phyloP scores from a whole-genome alignment of 2,113 vertebrate species.

The Nettapus auritus region DNA sequence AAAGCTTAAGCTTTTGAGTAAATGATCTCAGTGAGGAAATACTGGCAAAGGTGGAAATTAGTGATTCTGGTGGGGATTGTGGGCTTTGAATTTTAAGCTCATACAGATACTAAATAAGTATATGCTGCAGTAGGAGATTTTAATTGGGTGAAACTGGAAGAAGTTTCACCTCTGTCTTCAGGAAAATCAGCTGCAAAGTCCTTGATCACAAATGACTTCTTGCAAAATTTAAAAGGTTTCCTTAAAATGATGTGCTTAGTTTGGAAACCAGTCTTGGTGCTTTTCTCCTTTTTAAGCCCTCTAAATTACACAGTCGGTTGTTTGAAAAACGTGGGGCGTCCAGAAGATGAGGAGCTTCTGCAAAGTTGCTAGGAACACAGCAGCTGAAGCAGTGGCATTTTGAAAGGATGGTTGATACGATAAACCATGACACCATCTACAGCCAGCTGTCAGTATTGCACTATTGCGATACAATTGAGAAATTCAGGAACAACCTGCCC shows the following conservation, averaged over 20 bases:
- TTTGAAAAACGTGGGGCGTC: accelerated
- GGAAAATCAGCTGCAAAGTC: neutral
- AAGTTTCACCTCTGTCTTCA: neutral
- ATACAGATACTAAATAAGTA: neutral
- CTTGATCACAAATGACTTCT: neutral
- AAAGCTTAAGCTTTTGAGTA: neutral
- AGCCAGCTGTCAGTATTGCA: neutral
- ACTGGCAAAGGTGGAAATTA: neutral
- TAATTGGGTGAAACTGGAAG: neutral
- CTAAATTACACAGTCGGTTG: neutral
- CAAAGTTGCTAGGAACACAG: neutral
- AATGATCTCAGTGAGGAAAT: neutral
- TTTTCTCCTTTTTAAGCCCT: neutral
- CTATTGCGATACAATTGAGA: accelerated
- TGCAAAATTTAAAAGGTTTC: neutral
- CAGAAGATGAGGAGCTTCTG: neutral
- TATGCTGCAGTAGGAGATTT: neutral
- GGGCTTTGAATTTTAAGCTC: neutral
- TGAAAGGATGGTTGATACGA: neutral
- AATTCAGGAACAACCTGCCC: neutral
- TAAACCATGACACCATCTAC: conserved; percentile 43
- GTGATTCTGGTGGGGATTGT: neutral
- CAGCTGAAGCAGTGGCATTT: neutral
- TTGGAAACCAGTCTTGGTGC: neutral
- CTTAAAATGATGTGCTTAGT: neutral